phyloP scores from a whole-genome alignment of 2,797 vertebrate genomes.

The Labroides dimidiatus region DNA sequence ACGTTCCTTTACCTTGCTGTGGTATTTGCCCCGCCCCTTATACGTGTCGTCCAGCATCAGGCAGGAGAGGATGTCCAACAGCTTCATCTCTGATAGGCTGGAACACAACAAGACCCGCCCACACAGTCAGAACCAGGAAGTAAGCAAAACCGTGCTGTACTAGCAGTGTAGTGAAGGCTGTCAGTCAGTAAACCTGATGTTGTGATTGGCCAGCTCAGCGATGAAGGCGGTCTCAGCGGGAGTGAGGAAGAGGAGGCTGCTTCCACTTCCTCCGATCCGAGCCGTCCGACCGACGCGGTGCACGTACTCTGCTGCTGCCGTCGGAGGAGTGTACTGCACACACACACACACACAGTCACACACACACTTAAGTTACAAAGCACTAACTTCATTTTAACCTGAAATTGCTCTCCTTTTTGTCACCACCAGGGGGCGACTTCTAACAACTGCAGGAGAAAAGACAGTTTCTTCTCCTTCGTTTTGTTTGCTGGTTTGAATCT shows the following conservation, averaged over 20 bases:
- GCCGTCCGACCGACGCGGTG: constrained; percentile 95
- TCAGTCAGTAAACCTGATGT: constrained; percentile 90
- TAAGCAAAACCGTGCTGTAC: no score
- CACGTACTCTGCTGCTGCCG: constrained; percentile 90
- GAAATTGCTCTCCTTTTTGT: no score
- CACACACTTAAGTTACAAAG: no score
- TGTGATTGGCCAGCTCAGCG: constrained; percentile 90
- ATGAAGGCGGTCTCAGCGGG: constrained; percentile 92
- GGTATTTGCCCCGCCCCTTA: constrained; percentile 80
- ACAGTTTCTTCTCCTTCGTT: no score
- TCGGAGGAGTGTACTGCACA: constrained; percentile 89
- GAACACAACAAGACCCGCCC: constrained; percentile 35
- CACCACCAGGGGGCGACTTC: no score
- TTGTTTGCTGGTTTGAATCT: no score
- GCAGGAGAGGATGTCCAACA: constrained; percentile 86
- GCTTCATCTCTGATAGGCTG: constrained; percentile 91
- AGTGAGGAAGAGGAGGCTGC: constrained; percentile 92
- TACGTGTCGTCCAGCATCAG: constrained; percentile 87
- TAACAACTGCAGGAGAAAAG: no score
- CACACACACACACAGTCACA: not conserved
- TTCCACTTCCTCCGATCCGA: constrained; percentile 90
- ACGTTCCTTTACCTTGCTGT: constrained; percentile 82
- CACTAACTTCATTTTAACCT: no score
- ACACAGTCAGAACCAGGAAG: constrained; percentile 1
- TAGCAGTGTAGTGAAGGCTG: no score